Evolutionary conservation across 92 coral and sea anemone species (phyloP).

Genomic region (Phenganax stokvisi): DNA sequence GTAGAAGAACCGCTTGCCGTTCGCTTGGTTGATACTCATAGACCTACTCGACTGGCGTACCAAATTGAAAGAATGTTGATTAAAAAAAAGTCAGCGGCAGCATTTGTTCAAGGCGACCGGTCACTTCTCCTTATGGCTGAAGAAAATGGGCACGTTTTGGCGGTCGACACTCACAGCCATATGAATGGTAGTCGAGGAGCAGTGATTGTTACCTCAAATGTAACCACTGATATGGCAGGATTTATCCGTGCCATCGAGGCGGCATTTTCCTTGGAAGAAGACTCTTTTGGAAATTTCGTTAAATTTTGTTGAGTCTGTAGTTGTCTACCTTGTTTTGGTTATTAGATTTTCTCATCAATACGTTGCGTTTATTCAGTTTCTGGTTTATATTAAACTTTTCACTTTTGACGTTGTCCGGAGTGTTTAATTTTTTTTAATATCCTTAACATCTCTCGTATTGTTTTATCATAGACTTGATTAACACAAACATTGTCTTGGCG

Average conservation of each 20-base stretch:
- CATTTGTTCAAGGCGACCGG: slow-evolving; percentile 1
- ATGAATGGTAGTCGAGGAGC: slow-evolving; percentile 23
- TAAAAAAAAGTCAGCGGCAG: slow-evolving; percentile 13
- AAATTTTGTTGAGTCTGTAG: neutral
- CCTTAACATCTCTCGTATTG: no score
- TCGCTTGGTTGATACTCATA: slow-evolving; percentile 26
- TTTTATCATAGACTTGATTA: neutral
- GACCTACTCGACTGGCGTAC: slow-evolving; percentile 19
- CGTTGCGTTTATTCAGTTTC: no score
- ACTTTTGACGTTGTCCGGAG: no score
- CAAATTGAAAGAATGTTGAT: slow-evolving; percentile 6
- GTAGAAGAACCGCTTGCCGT: slow-evolving; percentile 25
- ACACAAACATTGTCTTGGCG: neutral
- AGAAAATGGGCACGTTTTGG: slow-evolving; percentile 3
- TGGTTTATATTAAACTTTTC: no score
- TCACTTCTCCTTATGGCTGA: slow-evolving; percentile 2
- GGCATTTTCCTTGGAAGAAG: neutral
- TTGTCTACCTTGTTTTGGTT: neutral
- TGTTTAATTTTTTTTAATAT: no score
- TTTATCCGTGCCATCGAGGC: slow-evolving; percentile 4
- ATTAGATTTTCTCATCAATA: neutral
- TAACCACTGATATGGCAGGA: neutral
- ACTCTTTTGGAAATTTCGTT: slow-evolving; percentile 14
- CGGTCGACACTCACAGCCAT: slow-evolving; percentile 24
- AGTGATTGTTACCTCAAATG: neutral